Evolutionary conservation across 2,113 vertebrate genomes (phyloP).

Genomic region (Delphinus delphis): DNA sequence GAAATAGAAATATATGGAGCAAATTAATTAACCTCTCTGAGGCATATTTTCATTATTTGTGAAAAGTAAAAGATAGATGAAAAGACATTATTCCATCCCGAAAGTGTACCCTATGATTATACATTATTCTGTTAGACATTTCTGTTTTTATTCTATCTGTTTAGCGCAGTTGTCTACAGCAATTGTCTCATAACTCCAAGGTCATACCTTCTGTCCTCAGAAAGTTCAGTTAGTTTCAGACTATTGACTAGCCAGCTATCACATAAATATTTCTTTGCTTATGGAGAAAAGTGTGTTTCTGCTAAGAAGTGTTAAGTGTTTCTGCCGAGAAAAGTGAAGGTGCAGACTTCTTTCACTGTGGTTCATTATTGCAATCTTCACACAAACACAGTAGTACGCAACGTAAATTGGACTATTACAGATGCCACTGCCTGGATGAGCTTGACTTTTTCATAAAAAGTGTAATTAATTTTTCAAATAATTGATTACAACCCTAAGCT

Average conservation of each 20-base stretch:
- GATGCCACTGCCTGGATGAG: background rate
- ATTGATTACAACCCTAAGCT: background rate
- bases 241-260: background rate
- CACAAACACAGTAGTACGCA: background rate
- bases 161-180: background rate
- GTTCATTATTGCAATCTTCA: background rate
- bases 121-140: background rate
- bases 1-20: too few species aligned
- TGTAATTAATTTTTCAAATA: background rate
- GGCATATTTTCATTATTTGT: background rate
- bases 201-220: background rate
- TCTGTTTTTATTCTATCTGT: background rate
- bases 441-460: background rate
- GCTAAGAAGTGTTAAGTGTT: background rate
- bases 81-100: background rate
- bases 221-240: background rate
- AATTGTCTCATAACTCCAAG: background rate
- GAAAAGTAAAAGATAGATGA: background rate
- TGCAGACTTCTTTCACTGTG: background rate
- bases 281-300: conserved; percentile 29
- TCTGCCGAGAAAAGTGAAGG: background rate
- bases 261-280: background rate
- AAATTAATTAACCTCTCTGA: background rate
- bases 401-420: background rate
- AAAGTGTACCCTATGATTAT: background rate